phyloP scores from a whole-genome alignment of 2,888 invertebrate species.

The Brenthis daphne region DNA sequence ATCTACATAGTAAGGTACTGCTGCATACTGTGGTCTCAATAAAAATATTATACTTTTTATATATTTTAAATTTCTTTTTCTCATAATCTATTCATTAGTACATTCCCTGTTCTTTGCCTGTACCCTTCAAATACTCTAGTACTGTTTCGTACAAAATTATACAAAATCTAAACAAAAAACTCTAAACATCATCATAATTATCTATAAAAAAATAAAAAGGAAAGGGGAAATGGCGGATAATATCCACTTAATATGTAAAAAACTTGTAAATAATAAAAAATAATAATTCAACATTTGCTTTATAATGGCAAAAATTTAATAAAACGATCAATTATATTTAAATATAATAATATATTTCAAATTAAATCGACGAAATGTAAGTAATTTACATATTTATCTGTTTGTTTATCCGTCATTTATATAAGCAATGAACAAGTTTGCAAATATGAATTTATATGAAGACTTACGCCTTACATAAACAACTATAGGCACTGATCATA shows the following conservation, averaged over 20 bases:
- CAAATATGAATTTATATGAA: neutral
- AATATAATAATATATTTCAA: too few relatives aligned
- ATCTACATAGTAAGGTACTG: too few relatives aligned
- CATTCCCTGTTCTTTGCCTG: too few relatives aligned
- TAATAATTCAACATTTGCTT: too few relatives aligned
- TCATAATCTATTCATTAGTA: too few relatives aligned
- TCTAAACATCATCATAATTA: neutral
- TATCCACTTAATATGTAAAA: neutral
- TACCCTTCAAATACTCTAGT: neutral
- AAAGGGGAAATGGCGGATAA: neutral
- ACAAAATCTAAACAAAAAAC: neutral
- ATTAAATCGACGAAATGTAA: too few relatives aligned
- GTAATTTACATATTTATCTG: too few relatives aligned
- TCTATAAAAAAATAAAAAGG: neutral
- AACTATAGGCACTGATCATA: constrained; percentile 30
- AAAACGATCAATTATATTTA: too few relatives aligned
- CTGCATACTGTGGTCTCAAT: too few relatives aligned
- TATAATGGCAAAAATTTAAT: too few relatives aligned
- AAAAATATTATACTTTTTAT: too few relatives aligned
- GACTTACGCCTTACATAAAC: constrained; percentile 11
- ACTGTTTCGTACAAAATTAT: neutral
- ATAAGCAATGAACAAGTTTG: neutral
- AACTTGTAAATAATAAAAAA: neutral
- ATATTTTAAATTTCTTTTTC: too few relatives aligned
- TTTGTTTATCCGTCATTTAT: neutral